phyloP scores from a whole-genome alignment of 2,797 vertebrate genomes.

The Darevskia mixta region DNA sequence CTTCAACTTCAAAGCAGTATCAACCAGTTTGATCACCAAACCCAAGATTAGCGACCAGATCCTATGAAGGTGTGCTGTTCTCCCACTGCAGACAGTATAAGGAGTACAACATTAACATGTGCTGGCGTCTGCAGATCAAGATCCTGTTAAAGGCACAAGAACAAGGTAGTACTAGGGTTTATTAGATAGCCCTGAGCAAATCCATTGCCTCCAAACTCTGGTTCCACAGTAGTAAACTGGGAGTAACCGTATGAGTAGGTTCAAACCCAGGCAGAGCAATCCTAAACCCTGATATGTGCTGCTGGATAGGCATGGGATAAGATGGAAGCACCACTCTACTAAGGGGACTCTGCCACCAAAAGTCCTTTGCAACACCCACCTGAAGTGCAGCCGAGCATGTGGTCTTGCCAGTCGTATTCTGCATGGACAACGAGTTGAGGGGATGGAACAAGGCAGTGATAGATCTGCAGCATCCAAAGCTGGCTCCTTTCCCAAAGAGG shows the following conservation, averaged over 20 bases:
- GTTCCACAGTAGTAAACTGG: background rate
- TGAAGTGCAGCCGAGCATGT: too few species aligned
- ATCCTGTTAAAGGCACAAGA: background rate
- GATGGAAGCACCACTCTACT: too few species aligned
- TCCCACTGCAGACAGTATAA: background rate
- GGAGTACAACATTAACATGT: too few species aligned
- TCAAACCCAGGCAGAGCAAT: background rate
- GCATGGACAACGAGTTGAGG: too few species aligned
- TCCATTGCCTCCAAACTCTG: background rate
- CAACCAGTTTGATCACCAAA: slow-evolving; percentile 14
- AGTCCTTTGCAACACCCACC: too few species aligned
- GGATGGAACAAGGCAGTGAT: too few species aligned
- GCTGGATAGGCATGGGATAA: too few species aligned
- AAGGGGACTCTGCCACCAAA: too few species aligned
- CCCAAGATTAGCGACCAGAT: background rate
- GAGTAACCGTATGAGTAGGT: background rate
- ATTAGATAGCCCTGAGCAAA: background rate
- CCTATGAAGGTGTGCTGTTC: background rate
- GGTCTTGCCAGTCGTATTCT: too few species aligned
- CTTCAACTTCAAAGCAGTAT: slow-evolving; percentile 54
- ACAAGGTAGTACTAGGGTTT: background rate
- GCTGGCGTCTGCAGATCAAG: background rate
- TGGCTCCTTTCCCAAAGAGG: too few species aligned
- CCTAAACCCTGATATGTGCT: too few species aligned
- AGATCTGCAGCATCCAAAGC: too few species aligned